Evolutionary conservation across 2,888 invertebrate species (phyloP), one percentile per base, ranked within the genome.

Genomic region (Eristalinus aeneus): DNA sequence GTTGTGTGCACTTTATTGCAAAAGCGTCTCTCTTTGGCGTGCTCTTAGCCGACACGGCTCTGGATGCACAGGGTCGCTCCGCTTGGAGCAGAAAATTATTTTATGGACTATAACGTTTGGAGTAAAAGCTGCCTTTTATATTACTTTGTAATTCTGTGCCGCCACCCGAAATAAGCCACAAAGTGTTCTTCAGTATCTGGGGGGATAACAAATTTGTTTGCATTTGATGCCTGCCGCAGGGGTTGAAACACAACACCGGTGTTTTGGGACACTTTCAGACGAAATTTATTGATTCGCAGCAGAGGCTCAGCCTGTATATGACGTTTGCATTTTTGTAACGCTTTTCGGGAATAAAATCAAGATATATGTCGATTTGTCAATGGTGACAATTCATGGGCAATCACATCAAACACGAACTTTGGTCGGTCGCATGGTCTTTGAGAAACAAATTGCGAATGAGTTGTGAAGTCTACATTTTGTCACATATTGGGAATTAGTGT

Each of bases 1-100:
- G 60, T 72, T 56, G 39, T 63, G 73, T 81, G 81, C 80, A 81
- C 22, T 81, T 86, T 74, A 46, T 75, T 82, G 86, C 73, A 69
- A 73, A 60, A 58, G n/a, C 56, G 12, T 39, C 56, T 81, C 86
- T 86, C 86, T 86, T 86, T 61, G 34, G 31, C 60, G 39, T 78
- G 73, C 86, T 86, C 86, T 86, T 86, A 64, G 73, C 16, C 11
- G 11, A 63, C 72, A 68, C 68, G 67, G 16, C 27, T 54, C 12
- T 53, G 32, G 34, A 34, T 68, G 68, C 58, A 73, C 82, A 82
- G 82, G 86, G 78, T 58, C 85, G 85, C 76, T 60, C 68, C 64
- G 46, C 64, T 11, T 11, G 12, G 63, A 71, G 16, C 23, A 20
- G 53, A 12, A 65, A 71, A 58, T 74, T 31, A 16, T 65, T 54